These are phyloP conservation scores for Allygus modestus DNA, from an alignment of 2,888 invertebrate genomes.

Conservation along the genomic window DNA sequence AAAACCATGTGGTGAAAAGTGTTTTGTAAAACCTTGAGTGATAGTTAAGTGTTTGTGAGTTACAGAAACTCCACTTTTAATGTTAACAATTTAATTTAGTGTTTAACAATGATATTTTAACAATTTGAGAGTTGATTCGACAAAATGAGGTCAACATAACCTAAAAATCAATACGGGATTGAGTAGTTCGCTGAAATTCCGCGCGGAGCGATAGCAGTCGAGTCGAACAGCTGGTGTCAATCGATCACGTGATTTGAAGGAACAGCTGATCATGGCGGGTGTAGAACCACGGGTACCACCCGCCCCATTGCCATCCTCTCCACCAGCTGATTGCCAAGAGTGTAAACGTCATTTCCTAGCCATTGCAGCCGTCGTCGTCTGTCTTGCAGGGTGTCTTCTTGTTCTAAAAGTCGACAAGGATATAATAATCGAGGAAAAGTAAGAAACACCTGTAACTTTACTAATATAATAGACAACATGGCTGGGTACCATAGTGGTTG, in stretches of 20 bases:
- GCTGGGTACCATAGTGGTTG: too few relatives aligned
- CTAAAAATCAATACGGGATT: conserved; percentile 45
- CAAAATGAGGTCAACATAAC: conserved; percentile 25
- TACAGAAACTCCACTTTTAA: neutral
- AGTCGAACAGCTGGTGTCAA: conserved; percentile 2
- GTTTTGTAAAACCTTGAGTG: neutral
- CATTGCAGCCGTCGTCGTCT: conserved; percentile 56
- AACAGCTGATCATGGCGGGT: neutral
- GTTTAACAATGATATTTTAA: neutral
- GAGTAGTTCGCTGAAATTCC: neutral
- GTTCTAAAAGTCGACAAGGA: conserved; percentile 38
- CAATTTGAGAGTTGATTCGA: neutral
- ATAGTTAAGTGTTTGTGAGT: neutral
- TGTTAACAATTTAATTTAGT: neutral
- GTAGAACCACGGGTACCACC: neutral
- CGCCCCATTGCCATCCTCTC: conserved; percentile 12
- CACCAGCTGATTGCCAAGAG: conserved; percentile 48
- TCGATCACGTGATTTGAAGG: neutral
- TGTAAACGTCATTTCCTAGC: conserved; percentile 52
- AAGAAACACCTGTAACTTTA: conserved; percentile 1
- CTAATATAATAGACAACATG: too few relatives aligned
- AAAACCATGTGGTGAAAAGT: neutral
- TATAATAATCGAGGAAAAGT: conserved; percentile 26
- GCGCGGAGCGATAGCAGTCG: conserved; percentile 2
- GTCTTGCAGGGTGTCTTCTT: conserved; percentile 50